Evolutionary conservation across 2,888 invertebrate genomes (phyloP).

Genomic region (Lasiommata megera): DNA sequence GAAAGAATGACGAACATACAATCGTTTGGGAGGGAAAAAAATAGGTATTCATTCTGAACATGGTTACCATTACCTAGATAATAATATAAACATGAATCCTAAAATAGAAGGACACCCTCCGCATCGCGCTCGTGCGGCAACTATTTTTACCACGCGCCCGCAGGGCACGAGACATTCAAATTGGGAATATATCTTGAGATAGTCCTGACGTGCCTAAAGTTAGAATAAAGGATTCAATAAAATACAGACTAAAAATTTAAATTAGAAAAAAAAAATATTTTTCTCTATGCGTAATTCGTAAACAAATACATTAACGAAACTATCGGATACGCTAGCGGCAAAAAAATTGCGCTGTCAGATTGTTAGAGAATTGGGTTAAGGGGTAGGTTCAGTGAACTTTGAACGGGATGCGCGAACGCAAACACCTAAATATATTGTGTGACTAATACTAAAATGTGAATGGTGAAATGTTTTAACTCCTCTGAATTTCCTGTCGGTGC

Average conservation of each 20-base stretch:
- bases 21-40: no score
- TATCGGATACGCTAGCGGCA: background rate
- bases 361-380: slow-evolving; percentile 24
- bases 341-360: slow-evolving; percentile 1
- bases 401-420: slow-evolving; percentile 40
- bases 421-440: slow-evolving; percentile 73
- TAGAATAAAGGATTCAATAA: no score
- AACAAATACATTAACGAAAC: slow-evolving; percentile 8
- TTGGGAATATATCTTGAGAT: slow-evolving; percentile 39
- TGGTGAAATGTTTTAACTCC: slow-evolving; percentile 58
- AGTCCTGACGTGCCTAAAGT: slow-evolving; percentile 38
- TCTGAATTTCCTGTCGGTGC: slow-evolving; percentile 58
- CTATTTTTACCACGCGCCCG: slow-evolving; percentile 58
- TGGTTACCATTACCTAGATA: no score
- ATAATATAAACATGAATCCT: slow-evolving; percentile 45
- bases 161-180: slow-evolving; percentile 51
- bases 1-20: no score
- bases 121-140: slow-evolving; percentile 48
- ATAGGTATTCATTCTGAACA: no score
- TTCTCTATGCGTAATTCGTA: no score
- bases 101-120: slow-evolving; percentile 68
- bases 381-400: slow-evolving; percentile 37
- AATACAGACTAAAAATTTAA: no score
- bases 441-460: slow-evolving; percentile 66
- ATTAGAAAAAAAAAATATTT: no score